A percentile compares a stretch with the other conserved stretches of the same genome.
Evolutionary conservation across 2,113 vertebrate species (phyloP).

Genomic region (Burhinus oedicnemus): DNA sequence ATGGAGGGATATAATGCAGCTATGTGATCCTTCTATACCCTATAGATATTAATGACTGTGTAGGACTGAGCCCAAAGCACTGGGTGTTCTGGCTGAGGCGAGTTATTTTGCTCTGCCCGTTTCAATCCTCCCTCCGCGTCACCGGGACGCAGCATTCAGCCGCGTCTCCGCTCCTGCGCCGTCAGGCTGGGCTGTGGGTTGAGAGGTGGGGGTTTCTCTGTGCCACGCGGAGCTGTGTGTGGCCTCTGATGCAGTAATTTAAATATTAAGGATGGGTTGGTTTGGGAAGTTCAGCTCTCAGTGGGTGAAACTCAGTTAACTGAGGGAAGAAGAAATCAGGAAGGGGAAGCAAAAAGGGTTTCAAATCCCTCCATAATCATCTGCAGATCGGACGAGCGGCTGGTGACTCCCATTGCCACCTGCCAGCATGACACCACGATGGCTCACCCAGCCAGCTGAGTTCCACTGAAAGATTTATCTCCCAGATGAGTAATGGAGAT

Average conservation of each 20-base stretch:
- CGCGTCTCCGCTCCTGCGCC: neutral
- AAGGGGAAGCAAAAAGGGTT: neutral
- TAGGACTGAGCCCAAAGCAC: neutral
- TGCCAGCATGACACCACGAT: neutral
- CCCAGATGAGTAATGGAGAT: neutral
- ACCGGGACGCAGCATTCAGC: neutral
- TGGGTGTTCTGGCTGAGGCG: neutral
- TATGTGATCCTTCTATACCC: neutral
- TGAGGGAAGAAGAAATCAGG: neutral
- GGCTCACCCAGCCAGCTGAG: neutral
- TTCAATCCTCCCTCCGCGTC: neutral
- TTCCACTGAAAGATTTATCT: neutral
- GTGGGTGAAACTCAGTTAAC: neutral
- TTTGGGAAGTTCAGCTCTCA: neutral
- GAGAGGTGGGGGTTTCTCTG: neutral
- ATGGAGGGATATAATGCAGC: neutral
- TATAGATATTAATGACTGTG: neutral
- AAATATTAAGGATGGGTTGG: neutral
- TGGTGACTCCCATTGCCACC: neutral
- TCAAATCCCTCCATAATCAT: neutral
- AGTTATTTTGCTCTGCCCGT: neutral
- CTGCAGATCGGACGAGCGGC: neutral
- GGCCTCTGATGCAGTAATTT: neutral
- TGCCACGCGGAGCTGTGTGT: neutral
- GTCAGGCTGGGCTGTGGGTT: neutral